Conservation (phyloP, 2,113 vertebrate genomes). For the Eptesicus fuscus region DNA sequence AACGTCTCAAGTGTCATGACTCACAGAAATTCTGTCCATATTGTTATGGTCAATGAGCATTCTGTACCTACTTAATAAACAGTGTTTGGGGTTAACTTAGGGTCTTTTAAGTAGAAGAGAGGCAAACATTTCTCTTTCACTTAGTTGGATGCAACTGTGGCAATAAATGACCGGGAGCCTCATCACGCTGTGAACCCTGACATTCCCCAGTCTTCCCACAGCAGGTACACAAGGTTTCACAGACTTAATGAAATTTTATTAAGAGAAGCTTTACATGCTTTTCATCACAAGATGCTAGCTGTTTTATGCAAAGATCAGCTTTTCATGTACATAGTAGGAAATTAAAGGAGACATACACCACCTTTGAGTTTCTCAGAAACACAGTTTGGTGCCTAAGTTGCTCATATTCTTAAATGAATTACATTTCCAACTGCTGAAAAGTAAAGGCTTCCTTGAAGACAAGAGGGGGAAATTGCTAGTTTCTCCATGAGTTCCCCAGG, state of each 20-base stretch:
- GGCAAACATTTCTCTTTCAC: background rate
- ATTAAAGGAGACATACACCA: background rate
- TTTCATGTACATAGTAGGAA: constrained; percentile 42
- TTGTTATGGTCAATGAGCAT: background rate
- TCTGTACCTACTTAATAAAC: background rate
- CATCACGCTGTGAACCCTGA: background rate
- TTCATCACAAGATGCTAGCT: background rate
- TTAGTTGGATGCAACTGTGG: background rate
- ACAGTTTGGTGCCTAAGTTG: background rate
- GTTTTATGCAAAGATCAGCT: background rate
- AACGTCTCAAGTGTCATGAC: background rate
- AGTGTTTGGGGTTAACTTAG: too few species aligned
- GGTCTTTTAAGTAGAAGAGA: background rate
- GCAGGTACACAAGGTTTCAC: background rate
- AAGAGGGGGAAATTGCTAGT: background rate
- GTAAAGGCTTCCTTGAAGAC: background rate
- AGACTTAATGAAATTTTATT: constrained; percentile 29
- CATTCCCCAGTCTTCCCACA: background rate
- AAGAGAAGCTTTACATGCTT: background rate
- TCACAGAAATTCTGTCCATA: background rate
- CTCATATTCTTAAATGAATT: constrained; percentile 39
- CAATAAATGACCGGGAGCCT: background rate
- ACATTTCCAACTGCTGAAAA: constrained; percentile 33
- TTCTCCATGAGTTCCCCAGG: background rate
- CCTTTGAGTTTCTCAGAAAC: constrained; percentile 10